These are phyloP conservation scores for Phymatocera aterrima DNA, from an alignment of 2,888 invertebrate genomes.

Conservation along the genomic window DNA sequence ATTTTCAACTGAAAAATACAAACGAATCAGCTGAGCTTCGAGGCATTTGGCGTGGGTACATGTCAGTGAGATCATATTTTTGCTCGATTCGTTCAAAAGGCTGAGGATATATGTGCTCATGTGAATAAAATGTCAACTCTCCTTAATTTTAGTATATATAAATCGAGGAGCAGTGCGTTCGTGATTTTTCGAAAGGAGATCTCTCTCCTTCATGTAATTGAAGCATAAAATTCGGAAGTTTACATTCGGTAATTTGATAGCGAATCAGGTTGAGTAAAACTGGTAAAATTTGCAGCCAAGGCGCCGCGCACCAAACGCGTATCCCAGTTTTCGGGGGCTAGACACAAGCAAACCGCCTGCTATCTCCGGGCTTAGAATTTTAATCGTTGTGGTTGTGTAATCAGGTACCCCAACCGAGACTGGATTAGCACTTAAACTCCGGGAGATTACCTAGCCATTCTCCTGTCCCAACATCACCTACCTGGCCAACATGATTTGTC, in stretches of 20 bases:
- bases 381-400: slow-evolving; percentile 37
- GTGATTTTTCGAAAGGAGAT: no score
- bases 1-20: not conserved
- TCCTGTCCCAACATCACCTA: not conserved
- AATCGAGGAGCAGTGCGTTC: no score
- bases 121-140: no score
- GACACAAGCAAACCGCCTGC: not conserved
- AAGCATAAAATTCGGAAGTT: no score
- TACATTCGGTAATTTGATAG: no score
- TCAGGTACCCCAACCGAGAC: slow-evolving; percentile 22
- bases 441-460: slow-evolving; percentile 4
- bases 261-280: not conserved
- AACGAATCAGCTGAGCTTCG: not conserved
- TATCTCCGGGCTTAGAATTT: slow-evolving; percentile 16
- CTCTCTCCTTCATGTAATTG: no score
- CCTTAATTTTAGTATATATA: no score
- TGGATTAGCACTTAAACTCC: slow-evolving; percentile 16
- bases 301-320: slow-evolving; percentile 1
- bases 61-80: no score
- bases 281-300: not conserved
- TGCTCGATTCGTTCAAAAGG: no score
- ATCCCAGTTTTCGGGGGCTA: not conserved
- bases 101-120: no score
- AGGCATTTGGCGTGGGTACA: no score
- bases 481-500: not conserved